A percentile compares a stretch with the other conserved stretches of the same genome.
phyloP scores from a whole-genome alignment of 2,113 vertebrate species.

The Alligator sinensis region DNA sequence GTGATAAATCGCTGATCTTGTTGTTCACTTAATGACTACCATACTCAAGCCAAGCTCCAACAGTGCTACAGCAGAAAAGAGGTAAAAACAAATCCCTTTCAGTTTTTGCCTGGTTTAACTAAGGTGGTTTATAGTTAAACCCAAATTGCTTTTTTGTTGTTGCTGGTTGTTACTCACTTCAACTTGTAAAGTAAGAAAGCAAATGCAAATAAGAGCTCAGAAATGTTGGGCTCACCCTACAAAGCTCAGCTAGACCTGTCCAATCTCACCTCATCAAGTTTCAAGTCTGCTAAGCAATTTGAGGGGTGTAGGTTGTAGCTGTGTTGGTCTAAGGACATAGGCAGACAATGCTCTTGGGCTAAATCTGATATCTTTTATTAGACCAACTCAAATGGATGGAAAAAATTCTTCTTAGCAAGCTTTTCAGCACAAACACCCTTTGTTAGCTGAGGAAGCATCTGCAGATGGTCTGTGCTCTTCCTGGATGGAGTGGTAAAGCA shows the following conservation, averaged over 20 bases:
- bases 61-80: not conserved
- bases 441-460: too few relatives aligned
- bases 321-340: too few relatives aligned
- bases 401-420: too few relatives aligned
- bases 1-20: slow-evolving; percentile 31
- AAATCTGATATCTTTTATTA: too few relatives aligned
- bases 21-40: not conserved
- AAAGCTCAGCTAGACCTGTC: not conserved
- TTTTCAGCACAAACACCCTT: too few relatives aligned
- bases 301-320: too few relatives aligned
- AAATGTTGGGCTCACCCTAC: not conserved
- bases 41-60: not conserved
- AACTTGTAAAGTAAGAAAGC: not conserved
- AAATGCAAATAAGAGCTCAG: not conserved
- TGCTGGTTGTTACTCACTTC: accelerated
- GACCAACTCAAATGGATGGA: too few relatives aligned
- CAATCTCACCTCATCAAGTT: not conserved
- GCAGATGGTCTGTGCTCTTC: too few relatives aligned
- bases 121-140: not conserved
- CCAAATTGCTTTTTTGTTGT: not conserved
- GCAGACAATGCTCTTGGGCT: too few relatives aligned
- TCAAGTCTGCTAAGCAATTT: not conserved
- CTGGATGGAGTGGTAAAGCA: too few relatives aligned
- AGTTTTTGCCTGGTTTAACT: not conserved
- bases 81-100: not conserved